phyloP scores from a whole-genome alignment of 2,113 vertebrate genomes.

The chimpanzee (Pan troglodytes) region NHGRI_mPanTro3-v2.1_pri NC_072398.2:70362501-70363000 shows the following conservation, averaged over 20 bases:
- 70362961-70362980: background rate
- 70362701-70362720: background rate
- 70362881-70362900: background rate
- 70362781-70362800: background rate
- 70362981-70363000: background rate
- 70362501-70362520: background rate
- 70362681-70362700: background rate
- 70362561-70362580: background rate
- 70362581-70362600: background rate
- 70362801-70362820: slow-evolving; percentile 3
- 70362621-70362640: background rate
- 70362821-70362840: background rate
- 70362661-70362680: background rate
- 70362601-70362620: background rate
- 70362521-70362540: background rate
- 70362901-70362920: background rate
- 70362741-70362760: slow-evolving; percentile 7
- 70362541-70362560: background rate
- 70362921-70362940: background rate
- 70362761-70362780: background rate
- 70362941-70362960: slow-evolving; percentile 13
- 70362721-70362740: background rate
- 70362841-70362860: background rate
- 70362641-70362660: background rate
- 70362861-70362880: background rate